Conservation (phyloP, 2,797 vertebrate species). For the Aulostomus chinensis region DNA sequence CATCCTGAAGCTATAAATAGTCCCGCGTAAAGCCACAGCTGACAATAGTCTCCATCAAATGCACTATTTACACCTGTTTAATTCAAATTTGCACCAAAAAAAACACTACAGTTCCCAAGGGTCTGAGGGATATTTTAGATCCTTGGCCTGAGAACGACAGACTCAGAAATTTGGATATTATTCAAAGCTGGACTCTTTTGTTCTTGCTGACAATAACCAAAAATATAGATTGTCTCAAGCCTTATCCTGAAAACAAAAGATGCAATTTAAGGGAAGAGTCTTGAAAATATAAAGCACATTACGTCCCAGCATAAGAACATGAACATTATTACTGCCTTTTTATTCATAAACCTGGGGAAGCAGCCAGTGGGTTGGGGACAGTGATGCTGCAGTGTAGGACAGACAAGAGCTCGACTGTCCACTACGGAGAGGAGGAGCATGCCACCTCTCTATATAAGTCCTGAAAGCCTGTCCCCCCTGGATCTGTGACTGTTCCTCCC, state of each 20-base stretch:
- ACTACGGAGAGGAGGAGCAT: constrained; percentile 87
- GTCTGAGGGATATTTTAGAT: too few relatives aligned
- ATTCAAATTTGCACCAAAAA: background rate
- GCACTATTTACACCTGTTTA: background rate
- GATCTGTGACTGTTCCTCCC: constrained; percentile 83
- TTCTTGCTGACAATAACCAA: background rate
- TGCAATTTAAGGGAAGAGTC: too few relatives aligned
- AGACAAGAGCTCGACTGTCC: constrained; percentile 50
- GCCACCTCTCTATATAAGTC: constrained; percentile 89
- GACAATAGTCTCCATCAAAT: constrained; percentile 11
- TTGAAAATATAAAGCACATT: too few relatives aligned
- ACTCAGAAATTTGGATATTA: too few relatives aligned
- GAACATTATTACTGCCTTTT: too few relatives aligned
- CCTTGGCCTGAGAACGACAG: too few relatives aligned
- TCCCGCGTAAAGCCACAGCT: background rate
- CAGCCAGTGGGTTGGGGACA: constrained; percentile 69
- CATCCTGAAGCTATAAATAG: constrained; percentile 28
- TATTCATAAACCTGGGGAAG: constrained; percentile 23
- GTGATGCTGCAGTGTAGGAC: constrained; percentile 79
- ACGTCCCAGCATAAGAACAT: too few relatives aligned
- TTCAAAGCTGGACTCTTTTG: background rate
- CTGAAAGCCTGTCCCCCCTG: constrained; percentile 78
- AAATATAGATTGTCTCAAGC: background rate
- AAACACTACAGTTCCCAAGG: too few relatives aligned
- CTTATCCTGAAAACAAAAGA: background rate